phyloP scores from a whole-genome alignment of 2,797 vertebrate species.

The Clarias laeviceps region DNA sequence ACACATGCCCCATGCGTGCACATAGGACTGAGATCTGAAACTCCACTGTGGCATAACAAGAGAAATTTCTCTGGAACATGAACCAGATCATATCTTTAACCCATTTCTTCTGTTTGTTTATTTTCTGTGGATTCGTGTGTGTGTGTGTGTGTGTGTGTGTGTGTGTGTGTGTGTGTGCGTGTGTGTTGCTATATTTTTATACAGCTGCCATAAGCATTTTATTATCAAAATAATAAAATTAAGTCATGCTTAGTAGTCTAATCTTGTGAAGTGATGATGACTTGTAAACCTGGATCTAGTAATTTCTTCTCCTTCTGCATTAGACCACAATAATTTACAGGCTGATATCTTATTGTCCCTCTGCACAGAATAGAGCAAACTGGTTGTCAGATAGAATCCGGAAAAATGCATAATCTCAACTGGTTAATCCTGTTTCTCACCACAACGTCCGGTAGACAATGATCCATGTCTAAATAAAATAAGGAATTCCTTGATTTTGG shows the following conservation, averaged over 20 bases:
- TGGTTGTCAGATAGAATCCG: neutral
- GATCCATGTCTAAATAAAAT: no score
- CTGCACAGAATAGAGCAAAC: neutral
- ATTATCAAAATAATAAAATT: neutral
- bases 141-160: neutral
- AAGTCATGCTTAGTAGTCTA: neutral
- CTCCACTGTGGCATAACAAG: neutral
- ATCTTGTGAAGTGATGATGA: neutral
- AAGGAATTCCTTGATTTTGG: neutral
- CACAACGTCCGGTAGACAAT: neutral
- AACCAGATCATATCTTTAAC: neutral
- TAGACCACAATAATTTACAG: neutral
- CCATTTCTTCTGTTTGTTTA: neutral
- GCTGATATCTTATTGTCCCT: neutral
- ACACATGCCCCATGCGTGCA: neutral
- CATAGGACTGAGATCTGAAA: neutral
- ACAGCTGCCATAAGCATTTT: neutral
- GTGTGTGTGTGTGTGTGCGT: no score
- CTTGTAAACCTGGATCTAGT: neutral
- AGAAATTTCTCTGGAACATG: neutral
- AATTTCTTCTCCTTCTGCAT: neutral
- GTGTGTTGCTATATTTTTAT: neutral
- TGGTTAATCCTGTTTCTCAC: slow-evolving; percentile 1
- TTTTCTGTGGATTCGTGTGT: neutral
- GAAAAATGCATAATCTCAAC: neutral